A percentile compares a stretch with the other conserved stretches of the same genome.
These are phyloP conservation scores for Hylomyscus alleni DNA, from an alignment of 2,797 vertebrate species.

Conservation along the genomic window DNA sequence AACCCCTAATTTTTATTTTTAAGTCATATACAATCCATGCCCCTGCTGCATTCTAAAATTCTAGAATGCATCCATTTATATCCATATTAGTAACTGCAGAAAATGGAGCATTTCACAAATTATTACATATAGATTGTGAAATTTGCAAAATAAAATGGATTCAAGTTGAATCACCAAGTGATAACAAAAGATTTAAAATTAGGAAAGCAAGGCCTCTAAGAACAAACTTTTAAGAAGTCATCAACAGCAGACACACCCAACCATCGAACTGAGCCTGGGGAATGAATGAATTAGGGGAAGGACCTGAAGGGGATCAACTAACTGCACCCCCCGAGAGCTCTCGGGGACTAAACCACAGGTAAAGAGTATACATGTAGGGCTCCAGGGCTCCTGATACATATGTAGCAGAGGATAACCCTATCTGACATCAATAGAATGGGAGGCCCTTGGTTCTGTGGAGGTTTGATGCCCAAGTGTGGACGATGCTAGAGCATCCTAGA, in stretches of 20 bases:
- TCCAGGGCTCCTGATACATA: too few species aligned
- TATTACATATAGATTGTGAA: background rate
- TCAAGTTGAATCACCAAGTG: background rate
- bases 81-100: background rate
- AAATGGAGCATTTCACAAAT: background rate
- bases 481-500: too few species aligned
- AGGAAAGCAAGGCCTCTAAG: background rate
- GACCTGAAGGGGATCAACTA: too few species aligned
- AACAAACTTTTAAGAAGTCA: background rate
- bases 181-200: background rate
- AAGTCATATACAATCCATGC: background rate
- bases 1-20: background rate
- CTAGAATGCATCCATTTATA: background rate
- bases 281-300: too few species aligned
- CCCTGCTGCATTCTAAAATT: background rate
- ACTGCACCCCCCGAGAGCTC: too few species aligned
- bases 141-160: background rate
- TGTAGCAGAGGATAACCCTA: too few species aligned
- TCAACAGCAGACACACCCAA: background rate
- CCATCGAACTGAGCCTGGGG: too few species aligned
- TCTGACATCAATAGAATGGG: too few species aligned
- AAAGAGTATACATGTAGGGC: too few species aligned
- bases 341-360: too few species aligned
- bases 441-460: too few species aligned
- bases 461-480: too few species aligned